Percentiles rank a stretch among this genome's conserved stretches.
Evolutionary conservation across 2,797 vertebrate genomes (phyloP).

Genomic region (Cuculus canorus): DNA sequence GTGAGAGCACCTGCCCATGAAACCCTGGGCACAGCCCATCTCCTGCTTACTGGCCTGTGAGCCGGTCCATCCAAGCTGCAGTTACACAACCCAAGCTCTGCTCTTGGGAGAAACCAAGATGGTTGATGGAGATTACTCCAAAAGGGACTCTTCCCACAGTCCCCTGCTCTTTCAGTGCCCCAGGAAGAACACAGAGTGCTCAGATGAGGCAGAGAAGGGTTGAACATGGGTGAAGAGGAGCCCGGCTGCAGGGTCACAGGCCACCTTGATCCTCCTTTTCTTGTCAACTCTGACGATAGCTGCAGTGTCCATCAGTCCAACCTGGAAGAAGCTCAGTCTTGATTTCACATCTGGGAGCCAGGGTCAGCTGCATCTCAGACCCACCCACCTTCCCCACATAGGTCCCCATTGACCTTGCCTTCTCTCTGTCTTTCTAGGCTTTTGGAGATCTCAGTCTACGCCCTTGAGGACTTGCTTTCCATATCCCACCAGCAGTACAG

Average conservation of each 20-base stretch:
- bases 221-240: neutral
- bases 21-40: neutral
- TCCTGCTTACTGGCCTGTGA: neutral
- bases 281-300: neutral
- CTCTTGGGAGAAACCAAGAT: neutral
- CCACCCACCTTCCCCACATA: neutral
- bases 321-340: neutral
- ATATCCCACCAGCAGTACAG: neutral
- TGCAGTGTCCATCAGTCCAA: neutral
- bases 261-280: neutral
- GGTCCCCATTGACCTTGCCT: rapidly evolving
- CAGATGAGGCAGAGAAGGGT: rapidly evolving
- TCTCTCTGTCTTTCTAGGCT: neutral
- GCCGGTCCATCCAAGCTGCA: neutral
- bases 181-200: neutral
- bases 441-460: neutral
- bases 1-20: neutral
- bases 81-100: slow-evolving; percentile 1
- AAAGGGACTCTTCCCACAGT: neutral
- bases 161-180: neutral
- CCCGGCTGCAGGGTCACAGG: neutral
- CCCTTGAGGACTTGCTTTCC: neutral
- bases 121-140: neutral
- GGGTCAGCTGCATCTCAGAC: neutral
- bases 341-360: neutral